Conservation (phyloP, 2,797 vertebrate genomes). For the Pseudotriccus pelzelni region DNA sequence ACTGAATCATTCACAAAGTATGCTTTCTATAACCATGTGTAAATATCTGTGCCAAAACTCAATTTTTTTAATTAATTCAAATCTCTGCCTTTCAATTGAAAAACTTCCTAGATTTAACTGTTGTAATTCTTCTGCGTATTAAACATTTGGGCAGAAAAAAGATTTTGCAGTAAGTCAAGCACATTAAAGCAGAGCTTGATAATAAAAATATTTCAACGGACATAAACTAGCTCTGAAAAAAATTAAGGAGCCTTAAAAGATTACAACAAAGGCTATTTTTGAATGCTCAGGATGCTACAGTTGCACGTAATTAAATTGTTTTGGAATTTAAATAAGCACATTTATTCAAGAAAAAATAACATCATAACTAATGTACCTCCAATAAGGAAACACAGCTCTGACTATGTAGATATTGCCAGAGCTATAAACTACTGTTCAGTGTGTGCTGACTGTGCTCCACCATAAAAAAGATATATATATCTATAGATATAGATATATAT, state of each 20-base stretch:
- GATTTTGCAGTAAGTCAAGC: conserved; percentile 31
- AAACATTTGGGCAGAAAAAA: conserved; percentile 51
- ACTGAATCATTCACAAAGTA: conserved; percentile 61
- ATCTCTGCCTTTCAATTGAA: conserved; percentile 59
- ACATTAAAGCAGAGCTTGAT: conserved; percentile 19
- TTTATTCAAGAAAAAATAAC: neutral
- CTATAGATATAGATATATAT: neutral
- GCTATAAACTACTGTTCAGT: neutral
- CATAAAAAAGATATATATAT: neutral
- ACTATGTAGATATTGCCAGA: neutral
- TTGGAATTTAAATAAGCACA: neutral
- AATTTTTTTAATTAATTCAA: conserved; percentile 57
- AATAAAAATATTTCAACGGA: conserved; percentile 53
- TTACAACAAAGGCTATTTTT: conserved; percentile 10
- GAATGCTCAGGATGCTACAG: neutral
- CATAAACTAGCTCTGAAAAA: conserved; percentile 56
- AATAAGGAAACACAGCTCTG: neutral
- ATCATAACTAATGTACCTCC: neutral
- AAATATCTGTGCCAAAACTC: conserved; percentile 55
- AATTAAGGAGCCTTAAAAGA: conserved; percentile 27
- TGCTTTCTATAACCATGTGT: conserved; percentile 24
- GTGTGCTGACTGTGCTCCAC: neutral
- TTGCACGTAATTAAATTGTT: neutral
- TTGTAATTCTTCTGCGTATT: conserved; percentile 13
- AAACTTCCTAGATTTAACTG: conserved; percentile 18